Evolutionary conservation across 2,113 vertebrate genomes (phyloP), one percentile per base, ranked within the genome.

Genomic region (Macaca nemestrina): DNA sequence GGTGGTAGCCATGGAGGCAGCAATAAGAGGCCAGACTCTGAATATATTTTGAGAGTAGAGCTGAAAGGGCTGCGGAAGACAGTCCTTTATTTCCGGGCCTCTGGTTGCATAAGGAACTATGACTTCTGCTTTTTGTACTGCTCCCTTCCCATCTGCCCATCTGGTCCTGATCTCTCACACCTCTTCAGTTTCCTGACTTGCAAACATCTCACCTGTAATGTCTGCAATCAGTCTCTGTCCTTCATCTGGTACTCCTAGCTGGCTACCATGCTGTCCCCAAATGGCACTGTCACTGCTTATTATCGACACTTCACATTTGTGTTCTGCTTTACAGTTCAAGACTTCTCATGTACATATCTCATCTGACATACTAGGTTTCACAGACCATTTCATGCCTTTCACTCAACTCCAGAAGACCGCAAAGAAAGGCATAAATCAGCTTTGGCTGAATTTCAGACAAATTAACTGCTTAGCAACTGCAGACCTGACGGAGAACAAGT

Each of bases 391-490:
- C 70, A 78, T 90, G 38, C 23, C 80, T 96, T 97, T 96, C 75
- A 90, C 84, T 95, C 9, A 3, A 75, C 80, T 90, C 43, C 83
- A 94, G 83, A 83, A 95, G 90, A 82, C 57, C 75, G 80, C 84
- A 96, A 97, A 78, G 88, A 96, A 82, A 90, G 40, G 57, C 50
- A 70, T 85, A 95, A 88, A 78, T 97, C 87, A 93, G 50, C n/a
- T n/a, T 38, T 80, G 92, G 95, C 92, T 95, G 89, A 57, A 95
- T 95, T 96, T 96, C 95, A 97, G 67, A 82, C 38, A 95, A 83
- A 94, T 96, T 86, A 97, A 95, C 93, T 93, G 76, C 50, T 45
- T 86, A 87, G 72, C 84, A 91, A 64, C 52, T 89, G 12, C 20
- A 96, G 70, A 70, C 25, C 70, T 75, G 43, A 68, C 32, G n/a